Percentiles rank a stretch among this genome's conserved stretches.
phyloP scores from a whole-genome alignment of 2,888 invertebrate genomes.

The Chloroclystis v-ata region DNA sequence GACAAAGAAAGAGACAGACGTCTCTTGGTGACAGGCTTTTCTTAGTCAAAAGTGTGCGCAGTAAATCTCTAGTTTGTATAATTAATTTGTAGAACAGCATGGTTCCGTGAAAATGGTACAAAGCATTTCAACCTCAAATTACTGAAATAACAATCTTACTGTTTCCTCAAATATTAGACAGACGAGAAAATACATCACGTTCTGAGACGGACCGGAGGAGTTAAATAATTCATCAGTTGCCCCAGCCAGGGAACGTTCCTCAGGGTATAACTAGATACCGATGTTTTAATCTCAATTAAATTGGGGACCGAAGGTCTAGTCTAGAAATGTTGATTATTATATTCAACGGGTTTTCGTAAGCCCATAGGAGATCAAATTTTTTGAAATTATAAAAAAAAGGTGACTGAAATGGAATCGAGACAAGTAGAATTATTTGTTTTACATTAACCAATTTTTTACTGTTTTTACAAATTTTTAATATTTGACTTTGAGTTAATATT shows the following conservation, averaged over 20 bases:
- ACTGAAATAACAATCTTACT: constrained; percentile 1
- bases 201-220: constrained; percentile 30
- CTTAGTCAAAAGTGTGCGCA: no score
- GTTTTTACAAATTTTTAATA: no score
- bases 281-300: constrained; percentile 41
- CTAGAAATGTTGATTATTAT: not conserved
- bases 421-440: no score
- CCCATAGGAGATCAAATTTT: not conserved
- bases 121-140: not conserved
- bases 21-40: no score
- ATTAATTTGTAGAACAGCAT: no score
- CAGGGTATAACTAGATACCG: constrained; percentile 32
- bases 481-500: no score
- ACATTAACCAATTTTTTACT: no score
- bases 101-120: no score
- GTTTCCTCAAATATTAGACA: constrained; percentile 14
- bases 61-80: no score
- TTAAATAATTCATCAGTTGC: constrained; percentile 41
- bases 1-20: no score
- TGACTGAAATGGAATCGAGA: no score
- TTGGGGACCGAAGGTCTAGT: constrained; percentile 4
- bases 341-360: not conserved
- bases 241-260: constrained; percentile 25
- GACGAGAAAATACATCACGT: constrained; percentile 35
- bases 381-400: no score